Conservation (phyloP, 2,888 invertebrate genomes). For the Leptinotarsa peninsularis region DNA sequence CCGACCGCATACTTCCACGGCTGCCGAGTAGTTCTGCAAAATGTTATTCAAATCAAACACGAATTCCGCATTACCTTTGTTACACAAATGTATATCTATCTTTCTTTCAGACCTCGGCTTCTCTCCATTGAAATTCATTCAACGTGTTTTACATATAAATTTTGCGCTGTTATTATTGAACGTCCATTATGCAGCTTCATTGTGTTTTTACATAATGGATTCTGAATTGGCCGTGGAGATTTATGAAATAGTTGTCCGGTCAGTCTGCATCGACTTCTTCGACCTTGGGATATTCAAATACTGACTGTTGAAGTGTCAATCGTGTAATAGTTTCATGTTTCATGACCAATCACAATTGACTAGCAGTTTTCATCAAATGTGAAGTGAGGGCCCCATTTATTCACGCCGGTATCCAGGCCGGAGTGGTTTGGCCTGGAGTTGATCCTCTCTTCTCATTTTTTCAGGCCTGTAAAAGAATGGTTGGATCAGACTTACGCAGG, state of each 20-base stretch:
- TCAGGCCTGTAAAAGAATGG: too few species aligned
- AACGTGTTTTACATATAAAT: slow-evolving; percentile 1
- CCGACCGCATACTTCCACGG: slow-evolving; percentile 13
- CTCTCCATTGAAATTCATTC: slow-evolving; percentile 5
- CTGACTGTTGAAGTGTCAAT: too few species aligned
- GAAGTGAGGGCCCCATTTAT: too few species aligned
- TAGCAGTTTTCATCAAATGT: too few species aligned
- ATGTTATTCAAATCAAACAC: slow-evolving; percentile 20
- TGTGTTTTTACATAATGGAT: neutral
- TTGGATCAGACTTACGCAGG: too few species aligned
- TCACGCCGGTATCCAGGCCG: too few species aligned
- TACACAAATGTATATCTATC: slow-evolving; percentile 12
- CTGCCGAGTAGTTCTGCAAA: slow-evolving; percentile 20
- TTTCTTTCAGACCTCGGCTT: neutral
- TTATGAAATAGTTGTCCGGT: neutral
- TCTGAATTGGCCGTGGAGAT: neutral
- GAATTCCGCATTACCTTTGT: slow-evolving; percentile 22
- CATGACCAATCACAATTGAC: too few species aligned
- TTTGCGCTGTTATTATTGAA: neutral
- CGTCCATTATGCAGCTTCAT: slow-evolving; percentile 9
- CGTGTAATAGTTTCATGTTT: too few species aligned
- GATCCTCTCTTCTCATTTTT: too few species aligned
- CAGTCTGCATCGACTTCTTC: neutral
- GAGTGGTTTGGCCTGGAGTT: too few species aligned
- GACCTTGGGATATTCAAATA: too few species aligned